Evolutionary conservation across 2,888 invertebrate genomes (phyloP).

Genomic region (Kryphioiulus occultus): DNA sequence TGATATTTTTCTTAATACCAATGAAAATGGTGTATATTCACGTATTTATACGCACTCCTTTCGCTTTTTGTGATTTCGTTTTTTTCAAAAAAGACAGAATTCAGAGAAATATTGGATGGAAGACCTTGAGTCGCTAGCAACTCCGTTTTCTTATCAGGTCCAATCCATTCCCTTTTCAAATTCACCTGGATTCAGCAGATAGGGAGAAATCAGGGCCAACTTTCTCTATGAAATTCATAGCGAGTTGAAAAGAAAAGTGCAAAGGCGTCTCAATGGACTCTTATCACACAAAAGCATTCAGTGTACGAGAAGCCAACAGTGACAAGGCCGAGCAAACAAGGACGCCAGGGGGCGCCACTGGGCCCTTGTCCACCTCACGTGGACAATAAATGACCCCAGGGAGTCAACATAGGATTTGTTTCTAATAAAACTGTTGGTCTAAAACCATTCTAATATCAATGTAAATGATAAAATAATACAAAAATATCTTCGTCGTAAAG

Average conservation of each 20-base stretch:
- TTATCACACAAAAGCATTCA: neutral
- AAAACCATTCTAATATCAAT: too few relatives aligned
- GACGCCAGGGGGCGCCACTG: neutral
- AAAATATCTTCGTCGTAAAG: too few relatives aligned
- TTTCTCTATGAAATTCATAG: conserved; percentile 5
- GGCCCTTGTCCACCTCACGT: neutral
- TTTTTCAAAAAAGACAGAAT: neutral
- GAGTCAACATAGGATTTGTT: too few relatives aligned
- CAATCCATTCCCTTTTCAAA: neutral
- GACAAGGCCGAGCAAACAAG: neutral
- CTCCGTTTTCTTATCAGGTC: neutral
- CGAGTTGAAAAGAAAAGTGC: neutral
- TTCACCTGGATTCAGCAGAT: neutral
- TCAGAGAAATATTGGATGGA: neutral
- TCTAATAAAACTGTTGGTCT: too few relatives aligned
- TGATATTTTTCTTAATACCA: neutral
- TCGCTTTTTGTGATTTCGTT: neutral
- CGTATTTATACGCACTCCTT: neutral
- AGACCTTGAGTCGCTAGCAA: neutral
- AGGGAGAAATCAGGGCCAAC: neutral
- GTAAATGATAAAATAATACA: too few relatives aligned
- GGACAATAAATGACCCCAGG: neutral
- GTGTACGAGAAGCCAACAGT: neutral
- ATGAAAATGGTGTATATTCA: neutral
- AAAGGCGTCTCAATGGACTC: neutral